Base-by-base conservation (phyloP, 2,113 vertebrate genomes). In the Eupsittula cactorum region DNA sequence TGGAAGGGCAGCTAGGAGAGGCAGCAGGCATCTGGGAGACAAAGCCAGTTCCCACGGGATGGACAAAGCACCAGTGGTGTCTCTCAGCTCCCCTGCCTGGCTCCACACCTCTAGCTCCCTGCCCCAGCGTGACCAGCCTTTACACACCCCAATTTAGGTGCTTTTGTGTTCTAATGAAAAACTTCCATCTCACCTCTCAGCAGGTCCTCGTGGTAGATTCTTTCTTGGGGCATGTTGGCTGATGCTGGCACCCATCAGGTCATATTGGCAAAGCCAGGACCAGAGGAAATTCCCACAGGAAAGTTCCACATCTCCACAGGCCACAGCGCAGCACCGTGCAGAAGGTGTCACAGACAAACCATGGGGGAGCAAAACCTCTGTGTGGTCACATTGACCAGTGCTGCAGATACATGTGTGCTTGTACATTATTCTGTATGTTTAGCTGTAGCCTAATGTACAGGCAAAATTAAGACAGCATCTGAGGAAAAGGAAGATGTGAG, bases 341-440 rank as follows among this genome's bases (percentile, higher is more conserved):
- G 70, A 11, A 75, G 39, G 27, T 47, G 79, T 6, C 1, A 2
- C 27, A 13, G 17, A 7, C 17, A 20, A 25, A 10, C 5, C 2
- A 2, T 49, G 69, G 53, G 27, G 3, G 6, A 50, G 59, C 20
- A 33, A 16, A 42, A 17, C 11, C 13, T 20, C 44, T 16, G 18
- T 0, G 16, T 7, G 57, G 31, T 44, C 46, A 12, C 8, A 0
- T 1, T 9, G 35, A 6, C 82, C 44, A 5, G n/a, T 25, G 17
- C 59, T 14, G 1, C 4, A 12, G 9, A 2, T 7, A 2, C 0
- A 0, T 3, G 19, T 0, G 2, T 12, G 46, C 4, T 1, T 18
- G 21, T 17, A 1, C 3, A 2, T 3, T 55, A 1, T 33, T 31
- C 0, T 0, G 25, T 1, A 0, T 2, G 28, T 18, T 39, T 8